Evolutionary conservation across 2,888 invertebrate species (phyloP).

Genomic region (Mythimna lalbum): DNA sequence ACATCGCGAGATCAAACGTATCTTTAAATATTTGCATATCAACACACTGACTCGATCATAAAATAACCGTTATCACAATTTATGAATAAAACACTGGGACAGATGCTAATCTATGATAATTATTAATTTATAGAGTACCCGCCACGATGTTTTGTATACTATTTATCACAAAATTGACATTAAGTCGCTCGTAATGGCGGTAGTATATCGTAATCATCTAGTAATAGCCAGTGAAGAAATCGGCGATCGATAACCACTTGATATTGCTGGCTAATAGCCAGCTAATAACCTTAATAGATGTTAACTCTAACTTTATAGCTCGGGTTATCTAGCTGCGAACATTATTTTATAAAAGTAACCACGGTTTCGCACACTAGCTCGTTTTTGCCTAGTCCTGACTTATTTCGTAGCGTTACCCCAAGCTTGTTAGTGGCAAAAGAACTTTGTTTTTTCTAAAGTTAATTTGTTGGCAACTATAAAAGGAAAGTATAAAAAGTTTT

Average conservation of each 20-base stretch:
- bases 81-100: slow-evolving; percentile 41
- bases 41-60: slow-evolving; percentile 36
- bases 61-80: slow-evolving; percentile 48
- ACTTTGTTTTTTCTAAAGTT: slow-evolving; percentile 42
- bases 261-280: slow-evolving; percentile 60
- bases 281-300: slow-evolving; percentile 68
- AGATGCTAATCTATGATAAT: slow-evolving; percentile 56
- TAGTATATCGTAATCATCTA: slow-evolving; percentile 59
- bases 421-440: slow-evolving; percentile 37
- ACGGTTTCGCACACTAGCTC: slow-evolving; percentile 38
- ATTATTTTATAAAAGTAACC: slow-evolving; percentile 60
- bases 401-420: slow-evolving; percentile 31
- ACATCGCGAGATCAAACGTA: slow-evolving; percentile 34
- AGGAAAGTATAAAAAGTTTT: slow-evolving; percentile 22
- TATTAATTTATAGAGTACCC: slow-evolving; percentile 58
- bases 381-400: slow-evolving; percentile 35
- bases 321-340: slow-evolving; percentile 52
- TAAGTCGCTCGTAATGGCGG: slow-evolving; percentile 52
- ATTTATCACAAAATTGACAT: slow-evolving; percentile 62
- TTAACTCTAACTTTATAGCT: slow-evolving; percentile 61
- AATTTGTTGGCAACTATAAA: slow-evolving; percentile 34
- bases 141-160: slow-evolving; percentile 48
- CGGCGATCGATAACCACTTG: slow-evolving; percentile 61
- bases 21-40: slow-evolving; percentile 43
- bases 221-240: slow-evolving; percentile 64